These are phyloP conservation scores for Prionchulus punctatus DNA, from an alignment of 2,888 invertebrate genomes.

Conservation along the genomic window DNA sequence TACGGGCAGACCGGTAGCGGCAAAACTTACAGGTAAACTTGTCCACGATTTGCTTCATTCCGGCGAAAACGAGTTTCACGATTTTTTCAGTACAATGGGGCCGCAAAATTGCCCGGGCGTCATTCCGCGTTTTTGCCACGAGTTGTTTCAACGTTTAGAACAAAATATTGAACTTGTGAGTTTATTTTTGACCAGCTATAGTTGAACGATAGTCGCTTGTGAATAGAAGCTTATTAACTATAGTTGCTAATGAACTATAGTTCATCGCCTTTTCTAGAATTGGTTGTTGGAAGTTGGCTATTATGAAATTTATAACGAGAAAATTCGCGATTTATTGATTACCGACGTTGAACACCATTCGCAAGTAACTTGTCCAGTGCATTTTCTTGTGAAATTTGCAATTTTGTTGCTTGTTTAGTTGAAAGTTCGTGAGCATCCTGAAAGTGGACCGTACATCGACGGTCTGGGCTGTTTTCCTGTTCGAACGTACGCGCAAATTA, in stretches of 20 bases:
- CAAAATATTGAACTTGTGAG: too few species aligned
- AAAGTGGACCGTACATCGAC: constrained; percentile 1
- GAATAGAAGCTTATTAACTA: too few species aligned
- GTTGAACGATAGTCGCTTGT: neutral
- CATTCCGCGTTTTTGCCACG: neutral
- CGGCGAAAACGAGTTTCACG: too few species aligned
- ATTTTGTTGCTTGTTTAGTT: neutral
- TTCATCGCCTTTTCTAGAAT: too few species aligned
- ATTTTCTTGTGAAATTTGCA: neutral
- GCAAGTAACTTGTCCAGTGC: neutral
- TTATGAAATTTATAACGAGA: constrained; percentile 3
- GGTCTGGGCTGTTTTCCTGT: neutral
- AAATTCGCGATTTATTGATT: neutral
- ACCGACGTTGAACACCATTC: neutral
- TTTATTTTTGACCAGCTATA: neutral
- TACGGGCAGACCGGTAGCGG: constrained; percentile 3
- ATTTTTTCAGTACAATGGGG: constrained; percentile 3
- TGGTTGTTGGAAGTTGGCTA: neutral
- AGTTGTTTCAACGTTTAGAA: neutral
- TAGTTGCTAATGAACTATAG: too few species aligned
- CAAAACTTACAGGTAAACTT: neutral
- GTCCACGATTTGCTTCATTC: neutral
- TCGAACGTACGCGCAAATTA: neutral
- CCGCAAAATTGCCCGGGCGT: neutral
- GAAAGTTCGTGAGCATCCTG: neutral